A percentile compares a stretch with the other conserved stretches of the same genome.
phyloP scores from a whole-genome alignment of 2,797 vertebrate genomes.

The Botia kubotai region DNA sequence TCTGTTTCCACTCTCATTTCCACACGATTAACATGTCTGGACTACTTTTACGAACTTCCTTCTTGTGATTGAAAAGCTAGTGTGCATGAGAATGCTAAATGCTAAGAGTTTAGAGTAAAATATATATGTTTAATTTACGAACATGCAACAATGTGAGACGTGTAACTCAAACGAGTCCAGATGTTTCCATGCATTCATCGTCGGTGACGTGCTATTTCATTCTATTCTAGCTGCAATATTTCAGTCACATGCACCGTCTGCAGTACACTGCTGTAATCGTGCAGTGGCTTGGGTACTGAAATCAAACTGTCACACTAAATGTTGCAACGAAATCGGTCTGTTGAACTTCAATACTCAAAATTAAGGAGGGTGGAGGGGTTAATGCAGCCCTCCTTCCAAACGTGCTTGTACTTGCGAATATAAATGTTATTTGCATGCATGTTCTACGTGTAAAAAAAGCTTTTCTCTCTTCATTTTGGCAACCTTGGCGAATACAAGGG shows the following conservation, averaged over 20 bases:
- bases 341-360: constrained; percentile 76
- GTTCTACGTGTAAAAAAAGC: constrained; percentile 89
- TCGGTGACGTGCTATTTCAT: constrained; percentile 87
- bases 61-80: constrained; percentile 98
- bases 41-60: constrained; percentile 99
- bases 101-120: constrained; percentile 86
- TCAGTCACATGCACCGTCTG: constrained; percentile 84
- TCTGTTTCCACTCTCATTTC: constrained; percentile 88
- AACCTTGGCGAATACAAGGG: constrained; percentile 88
- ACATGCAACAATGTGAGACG: constrained; percentile 87
- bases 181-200: constrained; percentile 88
- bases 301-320: constrained; percentile 72
- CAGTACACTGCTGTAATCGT: constrained; percentile 86
- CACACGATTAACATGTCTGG: constrained; percentile 88
- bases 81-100: constrained; percentile 97
- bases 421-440: constrained; percentile 97
- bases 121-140: constrained; percentile 84
- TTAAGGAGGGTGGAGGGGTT: constrained; percentile 77
- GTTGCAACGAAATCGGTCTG: constrained; percentile 86
- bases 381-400: constrained; percentile 75
- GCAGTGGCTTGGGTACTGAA: constrained; percentile 74
- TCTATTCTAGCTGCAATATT: constrained; percentile 78
- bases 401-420: constrained; percentile 88
- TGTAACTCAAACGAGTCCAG: constrained; percentile 83
- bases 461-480: constrained; percentile 87